Base-by-base conservation (phyloP, 2,888 invertebrate genomes). In the Shargacucullia verbasci region DNA sequence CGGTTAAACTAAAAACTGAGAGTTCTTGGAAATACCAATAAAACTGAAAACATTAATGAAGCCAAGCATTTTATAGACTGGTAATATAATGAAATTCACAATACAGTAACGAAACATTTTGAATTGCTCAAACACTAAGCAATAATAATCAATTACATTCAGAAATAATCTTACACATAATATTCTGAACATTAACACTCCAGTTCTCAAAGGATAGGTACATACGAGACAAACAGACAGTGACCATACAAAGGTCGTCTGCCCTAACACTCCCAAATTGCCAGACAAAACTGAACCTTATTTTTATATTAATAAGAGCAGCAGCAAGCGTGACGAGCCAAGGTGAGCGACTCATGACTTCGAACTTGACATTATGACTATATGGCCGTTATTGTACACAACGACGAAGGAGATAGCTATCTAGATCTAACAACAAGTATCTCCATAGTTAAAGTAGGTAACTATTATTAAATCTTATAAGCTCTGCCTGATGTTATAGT, bases 281-380 rank as follows among this genome's bases (percentile, higher is more conserved):
- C 14, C 48, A 65, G 6, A 40, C 25, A 12, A 66, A 50, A 48
- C 14, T 39, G 9, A 58, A 53, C 54, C 46, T 43, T 59, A 33
- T 15, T 0, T 0, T 0, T 2, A 44, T 39, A 9, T n/a, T 0
- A 35, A 35, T 61, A 76, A 60, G 45, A 31, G 10, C 25, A 49
- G 43, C 12, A 11, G 48, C 12, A 45, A 37, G 39, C 47, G 47
- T 65, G 55, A 47, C 41, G 45, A 43, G 31, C 47, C 77, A 77
- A 79, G 77, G 79, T 66, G 56, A 77, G 43, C 76, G 48, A 60
- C 59, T 65, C 58, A 7, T 57, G 71, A 39, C 49, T 59, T 58
- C 76, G 78, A 81, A 81, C 81, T 81, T 81, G 82, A 81, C 81
- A 82, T 81, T 80, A 62, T 55, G 20, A 49, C 44, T 59, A 37